phyloP scores from a whole-genome alignment of 2,888 invertebrate genomes.

The Seira musarum region DNA sequence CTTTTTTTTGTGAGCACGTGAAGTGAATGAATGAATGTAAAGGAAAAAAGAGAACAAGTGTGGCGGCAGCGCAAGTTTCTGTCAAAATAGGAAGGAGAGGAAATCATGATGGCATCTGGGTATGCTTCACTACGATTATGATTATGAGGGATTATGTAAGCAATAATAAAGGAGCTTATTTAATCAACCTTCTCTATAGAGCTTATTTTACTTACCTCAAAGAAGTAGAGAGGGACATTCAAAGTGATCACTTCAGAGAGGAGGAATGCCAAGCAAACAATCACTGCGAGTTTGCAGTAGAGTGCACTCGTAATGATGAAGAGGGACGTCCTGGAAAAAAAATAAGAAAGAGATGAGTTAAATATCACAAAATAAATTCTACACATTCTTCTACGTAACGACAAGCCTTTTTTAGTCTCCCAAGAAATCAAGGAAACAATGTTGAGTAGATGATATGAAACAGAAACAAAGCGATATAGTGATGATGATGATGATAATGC shows the following conservation, averaged over 20 bases:
- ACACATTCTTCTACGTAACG: no score
- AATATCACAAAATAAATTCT: background rate
- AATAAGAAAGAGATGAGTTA: slow-evolving; percentile 17
- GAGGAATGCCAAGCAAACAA: slow-evolving; percentile 94
- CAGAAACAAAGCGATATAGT: no score
- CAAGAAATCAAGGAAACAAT: background rate
- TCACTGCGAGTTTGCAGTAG: slow-evolving; percentile 94
- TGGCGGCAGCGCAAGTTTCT: no score
- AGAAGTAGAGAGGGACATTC: slow-evolving; percentile 92
- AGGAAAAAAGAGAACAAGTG: no score
- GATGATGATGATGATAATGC: no score
- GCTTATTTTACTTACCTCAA: slow-evolving; percentile 76
- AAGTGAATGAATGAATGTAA: background rate
- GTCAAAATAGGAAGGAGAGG: background rate
- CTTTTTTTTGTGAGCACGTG: no score
- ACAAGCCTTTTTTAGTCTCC: no score
- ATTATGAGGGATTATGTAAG: background rate
- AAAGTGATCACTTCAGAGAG: slow-evolving; percentile 95
- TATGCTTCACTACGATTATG: background rate
- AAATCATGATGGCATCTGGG: background rate
- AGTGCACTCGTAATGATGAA: slow-evolving; percentile 97
- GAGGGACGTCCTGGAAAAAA: slow-evolving; percentile 72
- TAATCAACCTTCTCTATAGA: background rate
- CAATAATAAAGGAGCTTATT: background rate
- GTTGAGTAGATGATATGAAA: no score